phyloP scores from a whole-genome alignment of 2,888 invertebrate species.

The Eupithecia exiguata region DNA sequence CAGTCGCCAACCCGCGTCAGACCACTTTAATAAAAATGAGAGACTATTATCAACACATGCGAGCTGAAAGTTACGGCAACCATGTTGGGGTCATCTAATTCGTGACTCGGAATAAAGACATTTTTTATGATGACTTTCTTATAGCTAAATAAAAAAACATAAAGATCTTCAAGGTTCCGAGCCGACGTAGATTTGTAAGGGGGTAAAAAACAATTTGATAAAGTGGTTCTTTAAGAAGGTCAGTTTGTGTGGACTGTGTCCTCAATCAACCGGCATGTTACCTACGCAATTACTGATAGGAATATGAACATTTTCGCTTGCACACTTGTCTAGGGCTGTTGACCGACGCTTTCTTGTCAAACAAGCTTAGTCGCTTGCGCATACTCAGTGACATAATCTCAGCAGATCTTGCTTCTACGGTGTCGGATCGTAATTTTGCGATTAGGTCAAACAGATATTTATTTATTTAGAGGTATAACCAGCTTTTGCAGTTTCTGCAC shows the following conservation, averaged over 20 bases:
- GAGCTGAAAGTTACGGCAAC: neutral
- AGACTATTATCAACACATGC: too few species aligned
- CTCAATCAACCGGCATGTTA: neutral
- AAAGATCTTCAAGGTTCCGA: too few species aligned
- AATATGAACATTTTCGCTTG: neutral
- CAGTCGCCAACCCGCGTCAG: too few species aligned
- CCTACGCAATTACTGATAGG: neutral
- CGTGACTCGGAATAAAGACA: too few species aligned
- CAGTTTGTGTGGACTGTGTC: neutral
- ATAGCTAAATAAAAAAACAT: too few species aligned
- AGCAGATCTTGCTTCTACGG: constrained; percentile 36
- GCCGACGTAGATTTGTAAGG: too few species aligned
- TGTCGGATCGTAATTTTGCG: constrained; percentile 10
- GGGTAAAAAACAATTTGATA: too few species aligned
- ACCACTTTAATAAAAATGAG: too few species aligned
- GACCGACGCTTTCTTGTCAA: constrained; percentile 54
- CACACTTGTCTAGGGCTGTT: constrained; percentile 22
- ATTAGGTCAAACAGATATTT: constrained; percentile 16
- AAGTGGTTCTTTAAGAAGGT: too few species aligned
- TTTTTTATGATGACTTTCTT: too few species aligned
- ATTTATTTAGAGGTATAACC: neutral
- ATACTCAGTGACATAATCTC: constrained; percentile 53
- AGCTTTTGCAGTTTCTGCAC: neutral
- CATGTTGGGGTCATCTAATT: neutral
- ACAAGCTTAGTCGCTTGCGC: constrained; percentile 46